Evolutionary conservation across 1,140 invertebrate genomes (phyloP).

Genomic region (Aethina tumida): DNA sequence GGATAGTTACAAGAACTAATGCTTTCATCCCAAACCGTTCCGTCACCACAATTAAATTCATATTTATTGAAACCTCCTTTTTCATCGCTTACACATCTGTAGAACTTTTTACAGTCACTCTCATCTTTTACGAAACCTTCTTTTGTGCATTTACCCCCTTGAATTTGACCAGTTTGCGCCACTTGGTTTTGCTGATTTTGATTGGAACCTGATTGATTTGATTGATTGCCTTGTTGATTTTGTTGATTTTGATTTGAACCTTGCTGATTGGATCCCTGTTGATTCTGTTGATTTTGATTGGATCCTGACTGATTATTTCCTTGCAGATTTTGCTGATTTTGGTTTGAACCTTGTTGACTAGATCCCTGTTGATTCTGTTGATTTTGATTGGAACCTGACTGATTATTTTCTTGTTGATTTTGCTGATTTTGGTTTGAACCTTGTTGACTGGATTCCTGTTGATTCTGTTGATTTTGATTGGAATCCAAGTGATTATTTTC

Average conservation of each 20-base stretch:
- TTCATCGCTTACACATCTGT: constrained; percentile 52
- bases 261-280: not conserved
- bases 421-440: constrained; percentile 9
- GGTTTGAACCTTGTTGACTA: constrained; percentile 1
- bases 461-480: constrained; percentile 10
- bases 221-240: not conserved
- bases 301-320: not conserved
- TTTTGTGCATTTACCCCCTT: constrained; percentile 11
- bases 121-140: constrained; percentile 37
- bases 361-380: no score
- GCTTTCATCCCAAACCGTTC: constrained; percentile 52
- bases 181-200: not conserved
- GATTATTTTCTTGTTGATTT: no score
- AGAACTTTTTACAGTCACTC: constrained; percentile 56
- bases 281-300: constrained; percentile 6
- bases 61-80: constrained; percentile 42
- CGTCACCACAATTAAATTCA: constrained; percentile 51
- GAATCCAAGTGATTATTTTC: constrained; percentile 1
- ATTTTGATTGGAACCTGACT: no score
- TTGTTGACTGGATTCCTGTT: not conserved
- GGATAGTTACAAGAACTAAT: constrained; percentile 50
- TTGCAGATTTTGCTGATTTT: not conserved
- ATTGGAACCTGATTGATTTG: constrained; percentile 7
- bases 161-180: not conserved
- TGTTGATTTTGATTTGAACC: constrained; percentile 10